These are phyloP conservation scores for Lasiommata megera DNA, from an alignment of 2,888 invertebrate species.

Conservation along the genomic window DNA sequence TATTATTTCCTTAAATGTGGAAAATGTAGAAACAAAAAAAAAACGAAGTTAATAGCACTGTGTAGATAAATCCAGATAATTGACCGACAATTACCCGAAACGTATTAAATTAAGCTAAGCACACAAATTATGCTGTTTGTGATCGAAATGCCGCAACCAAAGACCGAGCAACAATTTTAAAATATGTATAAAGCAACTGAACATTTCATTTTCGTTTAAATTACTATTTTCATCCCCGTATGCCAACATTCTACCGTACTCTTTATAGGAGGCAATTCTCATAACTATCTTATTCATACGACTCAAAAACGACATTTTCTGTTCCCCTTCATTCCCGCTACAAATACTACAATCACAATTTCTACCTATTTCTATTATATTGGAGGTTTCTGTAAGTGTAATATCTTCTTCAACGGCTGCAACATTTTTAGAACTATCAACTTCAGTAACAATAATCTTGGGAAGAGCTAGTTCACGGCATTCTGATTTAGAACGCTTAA, in stretches of 20 bases:
- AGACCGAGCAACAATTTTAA: slow-evolving; percentile 70
- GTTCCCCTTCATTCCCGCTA: slow-evolving; percentile 47
- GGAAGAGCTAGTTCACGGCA: slow-evolving; percentile 38
- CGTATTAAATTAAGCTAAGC: too few relatives aligned
- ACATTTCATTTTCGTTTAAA: slow-evolving; percentile 63
- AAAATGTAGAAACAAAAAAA: neutral
- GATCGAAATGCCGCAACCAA: slow-evolving; percentile 74
- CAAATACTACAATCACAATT: slow-evolving; percentile 72
- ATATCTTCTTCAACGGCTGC: slow-evolving; percentile 38
- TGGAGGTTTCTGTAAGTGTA: slow-evolving; percentile 49
- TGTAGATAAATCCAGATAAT: neutral
- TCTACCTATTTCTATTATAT: slow-evolving; percentile 55
- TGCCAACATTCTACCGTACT: slow-evolving; percentile 52
- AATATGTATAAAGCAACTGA: slow-evolving; percentile 60
- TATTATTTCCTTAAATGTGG: neutral
- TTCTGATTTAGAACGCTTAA: slow-evolving; percentile 30
- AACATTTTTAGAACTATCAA: slow-evolving; percentile 30
- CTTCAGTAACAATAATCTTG: slow-evolving; percentile 42
- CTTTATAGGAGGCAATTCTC: slow-evolving; percentile 50
- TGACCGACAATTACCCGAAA: neutral
- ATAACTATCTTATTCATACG: slow-evolving; percentile 56
- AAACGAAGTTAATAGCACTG: neutral
- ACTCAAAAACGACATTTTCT: slow-evolving; percentile 47
- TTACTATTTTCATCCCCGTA: slow-evolving; percentile 67
- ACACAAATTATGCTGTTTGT: slow-evolving; percentile 43